phyloP scores from a whole-genome alignment of 1,140 invertebrate genomes.

The Cyclargus thomasi region DNA sequence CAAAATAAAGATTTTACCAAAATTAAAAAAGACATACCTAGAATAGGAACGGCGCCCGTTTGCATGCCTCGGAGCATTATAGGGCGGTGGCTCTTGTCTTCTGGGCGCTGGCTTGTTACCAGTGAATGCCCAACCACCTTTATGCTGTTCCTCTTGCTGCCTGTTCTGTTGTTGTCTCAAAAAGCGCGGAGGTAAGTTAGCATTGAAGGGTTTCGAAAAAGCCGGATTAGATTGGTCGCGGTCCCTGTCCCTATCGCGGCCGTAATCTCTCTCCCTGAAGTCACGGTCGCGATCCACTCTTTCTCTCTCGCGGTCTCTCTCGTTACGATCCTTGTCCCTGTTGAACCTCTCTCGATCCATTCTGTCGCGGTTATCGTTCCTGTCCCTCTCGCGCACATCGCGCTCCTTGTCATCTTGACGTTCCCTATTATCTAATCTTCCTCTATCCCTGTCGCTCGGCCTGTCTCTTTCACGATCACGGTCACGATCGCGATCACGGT shows the following conservation, averaged over 20 bases:
- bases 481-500: constrained; percentile 41
- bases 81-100: constrained; percentile 60
- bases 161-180: constrained; percentile 82
- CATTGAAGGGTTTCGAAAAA: constrained; percentile 84
- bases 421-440: constrained; percentile 38
- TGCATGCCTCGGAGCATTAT: constrained; percentile 56
- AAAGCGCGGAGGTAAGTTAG: constrained; percentile 89
- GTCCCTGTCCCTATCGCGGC: constrained; percentile 44
- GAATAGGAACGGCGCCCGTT: constrained; percentile 65
- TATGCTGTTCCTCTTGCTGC: constrained; percentile 59
- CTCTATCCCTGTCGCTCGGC: constrained; percentile 46
- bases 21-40: constrained; percentile 39
- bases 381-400: constrained; percentile 56
- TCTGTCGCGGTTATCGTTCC: constrained; percentile 59
- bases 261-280: constrained; percentile 39
- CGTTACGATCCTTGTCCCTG: constrained; percentile 62
- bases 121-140: constrained; percentile 53
- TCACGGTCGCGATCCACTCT: constrained; percentile 60
- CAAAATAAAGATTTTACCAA: not conserved
- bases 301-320: constrained; percentile 45
- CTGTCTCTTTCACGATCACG: constrained; percentile 47
- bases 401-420: constrained; percentile 54
- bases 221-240: constrained; percentile 62
- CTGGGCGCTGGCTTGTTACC: constrained; percentile 57
- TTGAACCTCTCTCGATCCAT: constrained; percentile 68